Percentiles rank a stretch among this genome's conserved stretches.
phyloP scores from a whole-genome alignment of 2,113 vertebrate species.

The Lethenteron reissneri region DNA sequence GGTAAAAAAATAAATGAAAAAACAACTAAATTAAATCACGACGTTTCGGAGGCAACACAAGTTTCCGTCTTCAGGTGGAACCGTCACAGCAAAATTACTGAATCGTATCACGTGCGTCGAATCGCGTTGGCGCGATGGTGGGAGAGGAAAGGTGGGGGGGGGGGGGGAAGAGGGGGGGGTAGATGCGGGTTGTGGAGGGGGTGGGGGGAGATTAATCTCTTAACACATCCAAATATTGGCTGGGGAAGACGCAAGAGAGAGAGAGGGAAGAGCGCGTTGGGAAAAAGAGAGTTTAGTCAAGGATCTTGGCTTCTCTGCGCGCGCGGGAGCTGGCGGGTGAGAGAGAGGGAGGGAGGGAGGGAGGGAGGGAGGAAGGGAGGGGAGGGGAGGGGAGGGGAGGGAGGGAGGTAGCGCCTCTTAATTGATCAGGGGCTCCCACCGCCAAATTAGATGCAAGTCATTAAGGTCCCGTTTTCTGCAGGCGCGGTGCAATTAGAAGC shows the following conservation, averaged over 20 bases:
- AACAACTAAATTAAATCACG: too few species aligned
- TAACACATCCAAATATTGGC: not conserved
- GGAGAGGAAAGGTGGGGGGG: not conserved
- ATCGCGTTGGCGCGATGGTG: too few species aligned
- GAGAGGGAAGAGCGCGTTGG: not conserved
- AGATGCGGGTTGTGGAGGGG: not conserved
- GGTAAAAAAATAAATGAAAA: too few species aligned
- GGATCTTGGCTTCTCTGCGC: not conserved
- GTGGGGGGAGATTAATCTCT: not conserved
- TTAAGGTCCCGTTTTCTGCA: too few species aligned
- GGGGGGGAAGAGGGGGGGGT: not conserved
- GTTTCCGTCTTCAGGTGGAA: too few species aligned
- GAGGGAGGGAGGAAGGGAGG: not conserved
- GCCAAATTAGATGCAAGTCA: too few species aligned
- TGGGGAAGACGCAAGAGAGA: not conserved
- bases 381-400: not conserved
- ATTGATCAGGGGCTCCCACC: too few species aligned
- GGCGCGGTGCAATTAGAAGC: too few species aligned
- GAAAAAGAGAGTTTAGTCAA: not conserved
- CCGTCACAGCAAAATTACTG: too few species aligned
- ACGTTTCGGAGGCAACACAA: too few species aligned
- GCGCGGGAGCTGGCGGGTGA: not conserved
- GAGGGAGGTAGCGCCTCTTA: not conserved
- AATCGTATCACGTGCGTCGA: too few species aligned
- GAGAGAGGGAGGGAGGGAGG: not conserved